phyloP scores from a whole-genome alignment of 2,888 invertebrate genomes.

The Chloromyia formosa region DNA sequence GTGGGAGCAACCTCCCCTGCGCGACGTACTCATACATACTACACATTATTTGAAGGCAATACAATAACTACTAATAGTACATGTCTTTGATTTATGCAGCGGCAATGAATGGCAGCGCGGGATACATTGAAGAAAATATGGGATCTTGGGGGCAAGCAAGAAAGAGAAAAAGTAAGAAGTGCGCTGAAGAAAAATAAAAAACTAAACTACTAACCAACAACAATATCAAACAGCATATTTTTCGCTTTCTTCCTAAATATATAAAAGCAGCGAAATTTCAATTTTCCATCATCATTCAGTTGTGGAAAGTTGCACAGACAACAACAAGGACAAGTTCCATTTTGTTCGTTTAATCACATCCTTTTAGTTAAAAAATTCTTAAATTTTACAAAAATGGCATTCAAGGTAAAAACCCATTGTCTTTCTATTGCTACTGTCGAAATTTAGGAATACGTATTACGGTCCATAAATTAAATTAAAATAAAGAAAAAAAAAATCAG shows the following conservation, averaged over 20 bases:
- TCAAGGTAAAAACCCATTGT: conserved; percentile 52
- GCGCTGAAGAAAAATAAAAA: neutral
- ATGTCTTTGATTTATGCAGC: conserved; percentile 38
- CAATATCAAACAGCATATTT: conserved; percentile 37
- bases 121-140: conserved; percentile 30
- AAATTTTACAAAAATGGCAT: conserved; percentile 52
- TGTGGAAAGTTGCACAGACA: conserved; percentile 63
- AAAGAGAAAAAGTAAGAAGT: conserved; percentile 23
- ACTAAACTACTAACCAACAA: neutral
- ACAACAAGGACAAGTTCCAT: conserved; percentile 52
- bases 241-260: conserved; percentile 64
- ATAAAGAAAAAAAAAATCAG: too few species aligned
- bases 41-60: conserved; percentile 10
- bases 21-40: neutral
- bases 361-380: conserved; percentile 30
- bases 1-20: conserved; percentile 16
- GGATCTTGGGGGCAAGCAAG: conserved; percentile 1
- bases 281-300: conserved; percentile 64
- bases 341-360: conserved; percentile 23
- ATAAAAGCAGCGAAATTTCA: conserved; percentile 63
- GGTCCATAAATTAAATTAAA: neutral
- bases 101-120: conserved; percentile 14
- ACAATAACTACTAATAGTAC: conserved; percentile 20
- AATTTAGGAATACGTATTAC: neutral
- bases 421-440: neutral